phyloP scores from a whole-genome alignment of 2,888 invertebrate species.

The Drosophila mercatorum region DNA sequence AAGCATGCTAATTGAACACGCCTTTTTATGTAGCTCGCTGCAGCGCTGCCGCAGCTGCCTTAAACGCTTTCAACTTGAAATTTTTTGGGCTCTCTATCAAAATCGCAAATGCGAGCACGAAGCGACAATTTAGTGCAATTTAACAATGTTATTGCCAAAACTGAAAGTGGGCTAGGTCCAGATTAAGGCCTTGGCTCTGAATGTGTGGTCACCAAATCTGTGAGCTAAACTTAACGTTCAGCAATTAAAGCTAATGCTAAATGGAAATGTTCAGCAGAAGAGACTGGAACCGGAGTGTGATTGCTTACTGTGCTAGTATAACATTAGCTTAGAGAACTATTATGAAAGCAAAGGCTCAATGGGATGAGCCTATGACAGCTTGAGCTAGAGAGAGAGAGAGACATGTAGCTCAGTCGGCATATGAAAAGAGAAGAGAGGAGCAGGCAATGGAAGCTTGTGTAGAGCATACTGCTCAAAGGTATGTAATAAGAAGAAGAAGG shows the following conservation, averaged over 20 bases:
- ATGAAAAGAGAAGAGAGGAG: too few species aligned
- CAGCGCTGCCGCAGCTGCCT: slow-evolving; percentile 50
- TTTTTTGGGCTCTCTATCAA: slow-evolving; percentile 41
- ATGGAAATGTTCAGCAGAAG: background rate
- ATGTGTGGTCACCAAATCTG: slow-evolving; percentile 6
- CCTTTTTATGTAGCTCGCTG: slow-evolving; percentile 68
- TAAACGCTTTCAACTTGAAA: slow-evolving; percentile 75
- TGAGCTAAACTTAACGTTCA: slow-evolving; percentile 3
- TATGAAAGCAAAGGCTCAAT: too few species aligned
- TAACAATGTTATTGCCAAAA: slow-evolving; percentile 60
- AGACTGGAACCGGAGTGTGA: too few species aligned
- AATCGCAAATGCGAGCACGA: slow-evolving; percentile 47
- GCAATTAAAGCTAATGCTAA: background rate
- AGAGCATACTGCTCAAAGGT: too few species aligned
- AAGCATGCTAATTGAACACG: slow-evolving; percentile 77
- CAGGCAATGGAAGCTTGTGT: too few species aligned
- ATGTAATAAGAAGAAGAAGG: too few species aligned
- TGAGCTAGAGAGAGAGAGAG: too few species aligned
- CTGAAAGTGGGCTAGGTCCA: slow-evolving; percentile 26
- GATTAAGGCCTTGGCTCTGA: slow-evolving; percentile 31
- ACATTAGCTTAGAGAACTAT: too few species aligned
- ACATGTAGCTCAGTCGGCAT: too few species aligned
- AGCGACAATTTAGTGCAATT: slow-evolving; percentile 57
- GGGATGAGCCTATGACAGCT: too few species aligned
- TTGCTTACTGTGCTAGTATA: too few species aligned